These are phyloP conservation scores for Bellardia bayeri DNA, from an alignment of 2,888 invertebrate genomes.

Conservation along the genomic window DNA sequence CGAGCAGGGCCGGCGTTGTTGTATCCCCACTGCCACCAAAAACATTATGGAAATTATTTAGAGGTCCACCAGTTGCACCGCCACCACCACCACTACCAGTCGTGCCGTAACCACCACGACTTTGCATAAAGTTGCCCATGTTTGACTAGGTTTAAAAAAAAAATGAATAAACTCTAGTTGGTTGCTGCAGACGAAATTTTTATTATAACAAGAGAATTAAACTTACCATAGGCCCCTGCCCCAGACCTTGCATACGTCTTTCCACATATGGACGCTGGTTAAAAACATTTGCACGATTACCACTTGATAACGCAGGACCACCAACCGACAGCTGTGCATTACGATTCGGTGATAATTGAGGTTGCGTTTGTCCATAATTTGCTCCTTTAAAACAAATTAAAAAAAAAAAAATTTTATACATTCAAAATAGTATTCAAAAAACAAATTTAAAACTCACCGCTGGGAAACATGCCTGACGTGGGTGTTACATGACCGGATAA, in stretches of 20 bases:
- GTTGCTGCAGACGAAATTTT: too few relatives aligned
- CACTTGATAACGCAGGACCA: slow-evolving; percentile 86
- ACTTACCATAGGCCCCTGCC: slow-evolving; percentile 83
- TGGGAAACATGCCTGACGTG: slow-evolving; percentile 87
- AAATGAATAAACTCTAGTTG: neutral
- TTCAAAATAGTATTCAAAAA: neutral
- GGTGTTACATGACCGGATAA: slow-evolving; percentile 91
- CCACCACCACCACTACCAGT: slow-evolving; percentile 87
- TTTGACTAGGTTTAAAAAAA: slow-evolving; percentile 84
- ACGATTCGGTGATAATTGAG: slow-evolving; percentile 86
- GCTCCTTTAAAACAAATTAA: slow-evolving; percentile 77
- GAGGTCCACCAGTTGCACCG: slow-evolving; percentile 86
- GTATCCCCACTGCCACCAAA: slow-evolving; percentile 91
- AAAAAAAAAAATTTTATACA: slow-evolving; percentile 8
- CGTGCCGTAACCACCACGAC: slow-evolving; percentile 86
- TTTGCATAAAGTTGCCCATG: slow-evolving; percentile 87
- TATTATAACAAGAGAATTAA: neutral
- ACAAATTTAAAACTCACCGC: slow-evolving; percentile 78
- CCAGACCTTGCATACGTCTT: slow-evolving; percentile 87
- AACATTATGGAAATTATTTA: slow-evolving; percentile 92
- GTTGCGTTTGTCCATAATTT: slow-evolving; percentile 85
- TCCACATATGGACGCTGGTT: slow-evolving; percentile 92
- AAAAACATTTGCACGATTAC: slow-evolving; percentile 88
- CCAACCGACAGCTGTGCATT: slow-evolving; percentile 85
- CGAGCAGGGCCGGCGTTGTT: slow-evolving; percentile 93